Base-by-base conservation (phyloP, 1,140 invertebrate genomes). In the Hycleus cichorii region DNA sequence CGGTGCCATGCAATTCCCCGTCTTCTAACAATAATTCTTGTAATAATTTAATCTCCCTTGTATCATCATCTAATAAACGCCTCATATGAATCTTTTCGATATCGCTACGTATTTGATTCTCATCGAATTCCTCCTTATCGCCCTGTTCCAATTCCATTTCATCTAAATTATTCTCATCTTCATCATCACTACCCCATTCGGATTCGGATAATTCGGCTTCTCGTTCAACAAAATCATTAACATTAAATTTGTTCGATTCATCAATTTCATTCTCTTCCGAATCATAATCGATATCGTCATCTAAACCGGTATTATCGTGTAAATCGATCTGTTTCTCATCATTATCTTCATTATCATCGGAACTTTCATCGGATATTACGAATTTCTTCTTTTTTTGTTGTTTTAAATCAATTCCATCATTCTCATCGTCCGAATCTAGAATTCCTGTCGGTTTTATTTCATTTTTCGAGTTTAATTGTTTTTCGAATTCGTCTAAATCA, bases 141-240 rank as follows among this genome's bases (percentile, higher is more conserved):
- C 57, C 44, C 40, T 47, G 24, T 52, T 51, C 44, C 4, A 52
- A 47, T 46, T 52, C 57, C 10, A 51, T 24, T 18, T 42, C 49
- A 52, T 58, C 49, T 26, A 58, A 47, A 39, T 49, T 40, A 42
- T 58, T 58, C 26, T 58, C 56, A 12, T 58, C 56, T 47, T 58
- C 57, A 40, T 43, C 45, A 10, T 42, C 46, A 48, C 57, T 51
- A 6, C 81, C 86, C 79, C 82, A 86, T 60, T 91, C 89, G 40
- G 87, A 88, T 67, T 90, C 91, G 6, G 89, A 91, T 9, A 95
- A 70, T 68, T 93, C 91, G 0, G 91, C 91, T 75, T 95, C 91
- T 40, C 85, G 78, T 53, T 95, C 91, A 25, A 93, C 75, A 76
- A 91, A 95, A 27, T 87, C 84, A 47, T 74, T 72, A 0, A 77